Evolutionary conservation across 2,888 invertebrate genomes (phyloP), one percentile per base, ranked within the genome.

Genomic region (Magallana nippona): DNA sequence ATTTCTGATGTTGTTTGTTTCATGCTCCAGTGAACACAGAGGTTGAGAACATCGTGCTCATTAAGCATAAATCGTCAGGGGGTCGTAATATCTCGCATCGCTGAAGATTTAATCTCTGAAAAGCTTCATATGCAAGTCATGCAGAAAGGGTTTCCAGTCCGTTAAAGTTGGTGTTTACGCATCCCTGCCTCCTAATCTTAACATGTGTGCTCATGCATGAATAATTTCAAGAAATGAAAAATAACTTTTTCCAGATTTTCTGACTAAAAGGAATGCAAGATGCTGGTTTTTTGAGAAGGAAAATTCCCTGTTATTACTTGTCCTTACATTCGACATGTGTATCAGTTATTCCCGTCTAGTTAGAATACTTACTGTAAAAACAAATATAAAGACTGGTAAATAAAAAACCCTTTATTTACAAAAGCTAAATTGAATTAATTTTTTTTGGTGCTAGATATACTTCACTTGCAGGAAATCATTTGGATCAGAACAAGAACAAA

Each of bases 51-150:
- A 71, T 71, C 71, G 63, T 82, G 82, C 55, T 63, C 71, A 71
- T 56, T 71, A 27, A 27, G 56, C 79, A 56, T 79, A 79, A 83
- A 82, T 79, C 79, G 83, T 83, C 83, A 83, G 79, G 79, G 71
- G 71, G 79, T 55, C 56, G 55, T 55, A 57, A 63, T 80, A 79
- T 83, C 63, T 55, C 55, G 83, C 83, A 83, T 80, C 63, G 27
- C 10, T 79, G 62, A 55, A 71, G 71, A 71, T 71, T 71, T 71
- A 71, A 71, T 71, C 71, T 71, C 71, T 32, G 71, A 71, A 71
- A 71, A 32, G 71, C 71, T 71, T 71, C 71, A 71, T 32, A 27
- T 71, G 71, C 71, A 71, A 71, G 71, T 71, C 71, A 71, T 71
- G 71, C 71, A 71, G 71, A 71, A 71, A 71, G 71, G 71, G 27